Conservation (phyloP, 2,113 vertebrate genomes). For the Hippocampus comes region DNA sequence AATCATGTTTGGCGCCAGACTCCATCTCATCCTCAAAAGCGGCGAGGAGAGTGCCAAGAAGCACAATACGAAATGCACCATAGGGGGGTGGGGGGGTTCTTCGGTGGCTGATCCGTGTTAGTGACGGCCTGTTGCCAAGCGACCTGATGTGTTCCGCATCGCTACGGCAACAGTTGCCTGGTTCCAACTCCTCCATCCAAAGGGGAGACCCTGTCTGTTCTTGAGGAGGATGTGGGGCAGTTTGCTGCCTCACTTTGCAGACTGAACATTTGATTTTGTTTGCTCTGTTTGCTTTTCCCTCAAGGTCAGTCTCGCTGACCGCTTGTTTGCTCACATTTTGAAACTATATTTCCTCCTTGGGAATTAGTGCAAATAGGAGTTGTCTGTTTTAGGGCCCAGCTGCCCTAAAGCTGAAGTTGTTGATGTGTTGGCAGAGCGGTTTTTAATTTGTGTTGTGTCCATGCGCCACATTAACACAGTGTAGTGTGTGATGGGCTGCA, state of each 20-base stretch:
- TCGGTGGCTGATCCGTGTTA: slow-evolving; percentile 56
- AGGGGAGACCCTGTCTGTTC: slow-evolving; percentile 8
- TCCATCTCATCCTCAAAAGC: slow-evolving; percentile 26
- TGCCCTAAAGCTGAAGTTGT: too few relatives aligned
- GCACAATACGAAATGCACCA: slow-evolving; percentile 27
- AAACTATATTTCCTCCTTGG: not conserved
- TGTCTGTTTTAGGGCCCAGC: not conserved
- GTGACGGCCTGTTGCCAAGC: slow-evolving; percentile 72
- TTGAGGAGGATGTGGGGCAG: not conserved
- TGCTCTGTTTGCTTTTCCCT: not conserved
- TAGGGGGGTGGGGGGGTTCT: not conserved
- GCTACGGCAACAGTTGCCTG: slow-evolving; percentile 71
- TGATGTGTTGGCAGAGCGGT: too few relatives aligned
- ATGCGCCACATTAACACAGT: too few relatives aligned
- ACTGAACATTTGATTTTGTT: not conserved
- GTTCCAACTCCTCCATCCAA: slow-evolving; percentile 60
- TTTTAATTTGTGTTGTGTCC: not conserved
- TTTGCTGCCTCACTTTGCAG: not conserved
- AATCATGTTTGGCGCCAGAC: not conserved
- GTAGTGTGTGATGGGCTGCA: too few relatives aligned
- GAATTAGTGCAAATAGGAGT: not conserved
- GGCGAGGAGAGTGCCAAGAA: slow-evolving; percentile 22
- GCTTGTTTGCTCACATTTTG: too few relatives aligned
- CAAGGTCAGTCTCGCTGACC: not conserved
- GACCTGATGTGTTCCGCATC: slow-evolving; percentile 65